phyloP scores from a whole-genome alignment of 2,113 vertebrate species.

The Psilopsiagon aurifrons region DNA sequence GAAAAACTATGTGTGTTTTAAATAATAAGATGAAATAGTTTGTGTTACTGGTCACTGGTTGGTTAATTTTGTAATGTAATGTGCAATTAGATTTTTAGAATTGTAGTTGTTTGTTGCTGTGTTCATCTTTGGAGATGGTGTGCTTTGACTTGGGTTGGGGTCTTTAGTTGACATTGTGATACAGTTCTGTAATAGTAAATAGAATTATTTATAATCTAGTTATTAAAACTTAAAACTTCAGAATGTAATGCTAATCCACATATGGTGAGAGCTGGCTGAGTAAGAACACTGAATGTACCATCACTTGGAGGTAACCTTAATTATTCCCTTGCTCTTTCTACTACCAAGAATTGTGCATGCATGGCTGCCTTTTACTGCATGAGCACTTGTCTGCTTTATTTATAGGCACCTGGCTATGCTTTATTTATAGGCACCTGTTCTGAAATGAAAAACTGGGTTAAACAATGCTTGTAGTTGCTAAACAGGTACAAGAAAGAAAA shows the following conservation, averaged over 20 bases:
- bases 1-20: background rate
- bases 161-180: background rate
- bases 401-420: background rate
- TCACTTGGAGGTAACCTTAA: background rate
- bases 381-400: background rate
- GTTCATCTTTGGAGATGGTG: background rate
- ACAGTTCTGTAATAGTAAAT: background rate
- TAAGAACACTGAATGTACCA: background rate
- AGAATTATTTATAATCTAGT: background rate
- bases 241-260: background rate
- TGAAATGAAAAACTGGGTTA: background rate
- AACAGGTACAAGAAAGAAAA: background rate
- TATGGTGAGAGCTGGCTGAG: background rate
- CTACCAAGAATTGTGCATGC: accelerated
- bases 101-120: background rate
- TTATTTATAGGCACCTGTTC: background rate
- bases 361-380: background rate
- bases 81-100: background rate
- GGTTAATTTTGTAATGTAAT: background rate
- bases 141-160: background rate
- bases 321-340: background rate
- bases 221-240: background rate
- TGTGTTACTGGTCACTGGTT: background rate
- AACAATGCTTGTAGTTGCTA: background rate
- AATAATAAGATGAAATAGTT: background rate